Percentiles rank a stretch among this genome's conserved stretches.
phyloP scores from a whole-genome alignment of 2,888 invertebrate species.

The Galerucella nymphaeae region DNA sequence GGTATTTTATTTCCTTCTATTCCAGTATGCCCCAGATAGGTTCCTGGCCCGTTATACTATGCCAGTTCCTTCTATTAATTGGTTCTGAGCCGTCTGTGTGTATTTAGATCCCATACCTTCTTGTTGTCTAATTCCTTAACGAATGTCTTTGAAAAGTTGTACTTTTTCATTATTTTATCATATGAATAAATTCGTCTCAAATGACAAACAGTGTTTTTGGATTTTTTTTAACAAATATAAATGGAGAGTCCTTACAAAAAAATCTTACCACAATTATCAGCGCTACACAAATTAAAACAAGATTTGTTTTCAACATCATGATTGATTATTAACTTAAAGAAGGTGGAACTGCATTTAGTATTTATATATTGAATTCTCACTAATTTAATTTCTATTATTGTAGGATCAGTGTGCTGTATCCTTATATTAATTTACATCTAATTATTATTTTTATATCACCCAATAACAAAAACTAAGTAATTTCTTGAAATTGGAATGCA shows the following conservation, averaged over 20 bases:
- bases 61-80: no score
- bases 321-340: not conserved
- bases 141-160: no score
- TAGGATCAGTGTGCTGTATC: not conserved
- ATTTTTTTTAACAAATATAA: no score
- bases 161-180: no score
- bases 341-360: not conserved
- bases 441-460: not conserved
- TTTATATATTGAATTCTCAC: constrained; percentile 9
- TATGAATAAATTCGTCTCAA: no score
- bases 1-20: no score
- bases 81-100: no score
- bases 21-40: no score
- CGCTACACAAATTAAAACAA: not conserved
- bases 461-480: not conserved
- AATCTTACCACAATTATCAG: not conserved
- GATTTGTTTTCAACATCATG: not conserved
- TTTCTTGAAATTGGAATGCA: not conserved
- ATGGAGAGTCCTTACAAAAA: not conserved
- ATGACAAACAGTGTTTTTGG: no score
- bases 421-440: not conserved
- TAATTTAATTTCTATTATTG: not conserved
- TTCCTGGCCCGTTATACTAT: no score
- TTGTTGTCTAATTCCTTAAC: no score
- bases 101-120: no score